Evolutionary conservation across 1,140 invertebrate genomes (phyloP), one percentile per base, ranked within the genome.

Genomic region (Bicyclus anynana): DNA sequence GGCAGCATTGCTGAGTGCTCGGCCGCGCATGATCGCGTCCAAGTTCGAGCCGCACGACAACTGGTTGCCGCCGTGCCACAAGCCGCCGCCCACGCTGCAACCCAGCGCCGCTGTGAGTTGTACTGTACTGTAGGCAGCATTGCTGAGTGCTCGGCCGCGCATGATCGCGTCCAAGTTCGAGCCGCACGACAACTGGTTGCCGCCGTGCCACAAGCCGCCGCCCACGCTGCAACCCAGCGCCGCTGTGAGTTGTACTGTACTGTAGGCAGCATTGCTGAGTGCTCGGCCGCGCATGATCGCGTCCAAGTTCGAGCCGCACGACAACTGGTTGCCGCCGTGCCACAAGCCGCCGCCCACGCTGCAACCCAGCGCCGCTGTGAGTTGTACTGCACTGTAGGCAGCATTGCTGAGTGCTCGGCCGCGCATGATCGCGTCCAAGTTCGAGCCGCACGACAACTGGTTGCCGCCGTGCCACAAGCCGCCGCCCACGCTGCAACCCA

Each of bases 31-130:
- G 97, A 96, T 99, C 60, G 97, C 98, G 0, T 96, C 96, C 0
- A 99, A 99, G 89, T 99, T 99, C 90, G 98, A 99, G 77, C 98
- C 98, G 0, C 97, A 98, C 80, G 98, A 99, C 77, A 99, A 99
- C 87, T 99, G 99, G 99, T 80, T 99, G 5, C 98, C 98, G 10
- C 98, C 99, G 5, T 97, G 97, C 76, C 98, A 97, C 76, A 93
- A 94, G 64, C 95, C 97, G 16, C 96, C 96, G 0, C 75, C 74
- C 2, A 84, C 75, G 0, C 46, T 73, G 16, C 77, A 85, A 13
- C 71, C 67, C 2, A 55, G 29, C 17, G 0, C 37, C 2, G 33
- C 54, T 26, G 76, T 76, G 6, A 54, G 44, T 29, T 21, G n/a
- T n/a, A n/a, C n/a, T n/a, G n/a, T n/a, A n/a, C n/a, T n/a, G n/a